phyloP scores from a whole-genome alignment of 2,113 vertebrate genomes.

The Triplophysa tibetana region DNA sequence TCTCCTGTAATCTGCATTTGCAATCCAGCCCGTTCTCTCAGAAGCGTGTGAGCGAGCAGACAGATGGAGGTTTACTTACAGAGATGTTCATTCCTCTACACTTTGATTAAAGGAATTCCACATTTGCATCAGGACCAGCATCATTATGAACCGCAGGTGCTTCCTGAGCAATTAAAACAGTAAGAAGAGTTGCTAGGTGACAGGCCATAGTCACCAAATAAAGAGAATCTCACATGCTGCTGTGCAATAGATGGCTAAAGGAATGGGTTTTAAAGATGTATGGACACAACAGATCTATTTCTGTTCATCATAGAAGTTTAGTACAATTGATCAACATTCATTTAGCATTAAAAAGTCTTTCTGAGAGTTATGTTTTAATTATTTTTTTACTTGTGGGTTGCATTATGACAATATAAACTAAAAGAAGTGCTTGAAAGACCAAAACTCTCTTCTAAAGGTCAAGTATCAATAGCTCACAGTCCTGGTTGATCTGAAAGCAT shows the following conservation, averaged over 20 bases:
- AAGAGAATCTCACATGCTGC: slow-evolving; percentile 42
- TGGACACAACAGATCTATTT: too few species aligned
- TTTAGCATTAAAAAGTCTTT: too few species aligned
- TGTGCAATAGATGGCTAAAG: neutral
- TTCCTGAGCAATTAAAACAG: slow-evolving; percentile 66
- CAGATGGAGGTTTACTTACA: neutral
- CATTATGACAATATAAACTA: neutral
- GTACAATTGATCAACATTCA: too few species aligned
- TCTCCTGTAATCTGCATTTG: neutral
- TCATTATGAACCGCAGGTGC: slow-evolving; percentile 68
- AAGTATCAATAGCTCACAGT: slow-evolving; percentile 5
- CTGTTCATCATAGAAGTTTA: too few species aligned
- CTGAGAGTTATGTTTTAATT: too few species aligned
- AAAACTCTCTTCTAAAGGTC: too few species aligned
- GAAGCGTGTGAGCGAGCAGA: neutral
- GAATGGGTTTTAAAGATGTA: too few species aligned
- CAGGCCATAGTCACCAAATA: slow-evolving; percentile 53
- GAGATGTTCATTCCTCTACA: slow-evolving; percentile 9
- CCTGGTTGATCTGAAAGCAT: neutral
- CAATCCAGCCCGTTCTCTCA: slow-evolving; percentile 18
- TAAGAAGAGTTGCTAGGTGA: slow-evolving; percentile 72
- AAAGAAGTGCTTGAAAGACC: too few species aligned
- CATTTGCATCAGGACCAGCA: slow-evolving; percentile 52
- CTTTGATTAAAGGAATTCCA: slow-evolving; percentile 41
- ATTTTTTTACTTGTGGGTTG: too few species aligned